Evolutionary conservation across 2,888 invertebrate species (phyloP), one percentile per base, ranked within the genome.

Genomic region (Spisula subtruncata): DNA sequence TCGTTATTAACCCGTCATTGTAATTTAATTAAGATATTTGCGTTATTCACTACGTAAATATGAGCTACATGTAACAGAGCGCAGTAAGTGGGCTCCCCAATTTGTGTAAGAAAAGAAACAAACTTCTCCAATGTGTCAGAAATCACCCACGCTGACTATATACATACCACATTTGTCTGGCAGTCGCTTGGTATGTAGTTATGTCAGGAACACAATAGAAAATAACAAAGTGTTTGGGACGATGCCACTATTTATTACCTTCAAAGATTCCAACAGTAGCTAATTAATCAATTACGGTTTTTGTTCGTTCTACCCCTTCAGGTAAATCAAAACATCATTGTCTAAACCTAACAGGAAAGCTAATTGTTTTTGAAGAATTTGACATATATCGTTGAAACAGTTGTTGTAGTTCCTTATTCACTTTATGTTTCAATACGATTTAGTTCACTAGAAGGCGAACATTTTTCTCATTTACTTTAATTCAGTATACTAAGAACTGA

Each of bases 51-150:
- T 51, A 51, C 51, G 12, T 51, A 12, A 8, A 51, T 8, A 16
- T 51, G 51, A 51, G 51, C 5, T 16, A 16, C 51, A 51, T 14
- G 12, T 51, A 16, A 51, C 51, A 14, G 51, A 51, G 8, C 10
- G 60, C n/a, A n/a, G 25, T 66, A 25, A 66, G 25, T 41, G 41
- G 2, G n/a, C 60, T 25, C 25, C 25, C n/a, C 20, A 25, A 66
- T 25, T 25, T n/a, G 6, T 12, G 12, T 66, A 0, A 25, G 12
- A 25, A 66, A 25, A 25, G 25, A 20, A n/a, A 60, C 60, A 25
- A n/a, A 66, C 60, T 25, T 66, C 60, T 10, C 60, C 25, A 66
- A 66, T 66, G 20, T 66, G 60, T 66, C 60, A 66, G 60, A 66
- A 66, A 66, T 66, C 60, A 66, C 60, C 25, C 20, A 66, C 12